phyloP scores from a whole-genome alignment of 1,140 invertebrate genomes.

The Zaprionus ornatus region DNA sequence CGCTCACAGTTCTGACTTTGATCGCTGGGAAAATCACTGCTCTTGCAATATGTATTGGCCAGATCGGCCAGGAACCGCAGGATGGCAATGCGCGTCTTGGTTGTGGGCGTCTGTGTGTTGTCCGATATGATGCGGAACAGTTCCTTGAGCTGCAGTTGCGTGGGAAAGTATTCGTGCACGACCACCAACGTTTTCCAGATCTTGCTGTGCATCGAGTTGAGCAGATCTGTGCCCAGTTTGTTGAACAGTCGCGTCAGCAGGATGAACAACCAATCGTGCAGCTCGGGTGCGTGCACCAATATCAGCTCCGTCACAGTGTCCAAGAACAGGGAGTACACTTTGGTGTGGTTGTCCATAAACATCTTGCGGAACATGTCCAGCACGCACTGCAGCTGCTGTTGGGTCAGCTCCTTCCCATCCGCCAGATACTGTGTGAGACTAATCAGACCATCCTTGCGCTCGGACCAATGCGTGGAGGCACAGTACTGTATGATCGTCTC shows the following conservation, averaged over 20 bases:
- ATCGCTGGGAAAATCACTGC: conserved; percentile 84
- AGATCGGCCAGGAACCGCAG: conserved; percentile 90
- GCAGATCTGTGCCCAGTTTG: conserved; percentile 94
- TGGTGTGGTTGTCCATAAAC: conserved; percentile 99
- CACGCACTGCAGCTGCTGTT: conserved; percentile 78
- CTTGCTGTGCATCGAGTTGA: conserved; percentile 95
- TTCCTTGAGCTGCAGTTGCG: conserved; percentile 86
- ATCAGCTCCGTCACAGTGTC: conserved; percentile 96
- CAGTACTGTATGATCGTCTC: conserved; percentile 94
- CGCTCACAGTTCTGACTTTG: conserved; percentile 85
- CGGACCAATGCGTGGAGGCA: conserved; percentile 94
- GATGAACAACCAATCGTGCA: conserved; percentile 96
- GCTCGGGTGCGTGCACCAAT: conserved; percentile 92
- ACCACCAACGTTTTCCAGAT: conserved; percentile 94
- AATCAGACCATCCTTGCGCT: conserved; percentile 95
- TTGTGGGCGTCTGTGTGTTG: conserved; percentile 94
- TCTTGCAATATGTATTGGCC: conserved; percentile 86
- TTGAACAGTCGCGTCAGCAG: conserved; percentile 91
- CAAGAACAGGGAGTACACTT: conserved; percentile 96
- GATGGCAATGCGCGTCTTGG: conserved; percentile 91
- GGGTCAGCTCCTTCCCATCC: conserved; percentile 77
- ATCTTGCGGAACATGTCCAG: conserved; percentile 96
- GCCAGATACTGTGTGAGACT: conserved; percentile 87
- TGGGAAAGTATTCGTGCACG: conserved; percentile 90
- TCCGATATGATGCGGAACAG: conserved; percentile 93